Evolutionary conservation across 2,888 invertebrate species (phyloP).

Genomic region (Aelia acuminata): DNA sequence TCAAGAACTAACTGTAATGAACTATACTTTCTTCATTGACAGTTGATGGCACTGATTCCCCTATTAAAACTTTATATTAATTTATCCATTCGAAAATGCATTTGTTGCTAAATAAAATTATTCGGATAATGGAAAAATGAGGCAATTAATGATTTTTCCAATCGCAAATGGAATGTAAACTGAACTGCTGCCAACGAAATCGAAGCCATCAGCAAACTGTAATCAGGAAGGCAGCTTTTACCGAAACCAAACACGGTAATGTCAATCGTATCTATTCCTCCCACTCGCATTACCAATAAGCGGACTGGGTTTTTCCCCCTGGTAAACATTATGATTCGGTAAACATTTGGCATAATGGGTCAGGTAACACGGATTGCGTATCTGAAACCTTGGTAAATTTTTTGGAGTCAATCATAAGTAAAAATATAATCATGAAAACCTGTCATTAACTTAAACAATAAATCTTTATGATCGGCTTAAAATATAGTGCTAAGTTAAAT

Average conservation of each 20-base stretch:
- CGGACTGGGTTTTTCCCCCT: neutral
- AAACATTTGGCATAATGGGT: neutral
- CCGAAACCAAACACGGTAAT: constrained; percentile 18
- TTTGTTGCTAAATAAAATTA: neutral
- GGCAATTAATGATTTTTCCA: neutral
- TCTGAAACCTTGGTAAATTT: neutral
- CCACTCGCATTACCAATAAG: neutral
- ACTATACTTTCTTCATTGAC: too few species aligned
- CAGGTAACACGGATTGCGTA: neutral
- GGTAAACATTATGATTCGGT: neutral
- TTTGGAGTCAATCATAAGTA: too few species aligned
- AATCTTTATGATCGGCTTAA: neutral
- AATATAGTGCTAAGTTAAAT: neutral
- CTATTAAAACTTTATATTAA: neutral
- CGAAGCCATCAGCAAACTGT: neutral
- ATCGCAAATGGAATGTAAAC: neutral
- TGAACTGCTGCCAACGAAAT: neutral
- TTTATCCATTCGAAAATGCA: neutral
- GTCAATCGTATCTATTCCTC: neutral
- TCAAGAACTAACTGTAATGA: too few species aligned
- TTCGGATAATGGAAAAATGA: neutral
- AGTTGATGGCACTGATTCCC: neutral
- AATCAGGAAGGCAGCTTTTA: neutral
- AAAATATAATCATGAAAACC: too few species aligned
- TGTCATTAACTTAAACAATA: neutral